Percentiles rank a stretch among this genome's conserved stretches.
These are phyloP conservation scores for Aleiodes leptofemur DNA, from an alignment of 2,888 invertebrate species.

Conservation along the genomic window DNA sequence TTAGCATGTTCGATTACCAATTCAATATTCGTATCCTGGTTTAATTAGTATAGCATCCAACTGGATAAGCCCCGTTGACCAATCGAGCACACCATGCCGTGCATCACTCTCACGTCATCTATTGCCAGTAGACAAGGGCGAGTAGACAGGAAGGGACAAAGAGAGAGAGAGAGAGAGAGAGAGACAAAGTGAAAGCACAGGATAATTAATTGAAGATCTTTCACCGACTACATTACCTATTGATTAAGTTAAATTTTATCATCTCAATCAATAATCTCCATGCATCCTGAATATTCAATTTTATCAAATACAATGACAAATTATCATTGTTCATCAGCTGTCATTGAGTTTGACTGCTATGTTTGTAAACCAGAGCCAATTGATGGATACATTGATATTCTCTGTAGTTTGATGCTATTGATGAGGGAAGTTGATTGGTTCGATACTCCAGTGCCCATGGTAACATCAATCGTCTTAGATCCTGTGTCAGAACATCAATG, in stretches of 20 bases:
- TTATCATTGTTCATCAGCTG: too few relatives aligned
- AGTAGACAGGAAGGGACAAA: neutral
- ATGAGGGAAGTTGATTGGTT: neutral
- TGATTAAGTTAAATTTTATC: too few relatives aligned
- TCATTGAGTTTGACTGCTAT: neutral
- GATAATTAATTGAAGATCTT: too few relatives aligned
- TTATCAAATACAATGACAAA: too few relatives aligned
- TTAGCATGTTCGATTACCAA: slow-evolving; percentile 17
- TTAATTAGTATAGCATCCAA: slow-evolving; percentile 27
- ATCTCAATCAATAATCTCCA: too few relatives aligned
- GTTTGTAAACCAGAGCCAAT: neutral
- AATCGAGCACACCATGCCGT: slow-evolving; percentile 24
- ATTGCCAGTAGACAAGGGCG: neutral
- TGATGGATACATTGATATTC: neutral
- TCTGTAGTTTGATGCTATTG: neutral
- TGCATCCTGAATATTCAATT: too few relatives aligned
- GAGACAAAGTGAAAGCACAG: too few relatives aligned
- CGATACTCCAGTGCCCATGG: neutral
- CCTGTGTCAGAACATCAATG: neutral
- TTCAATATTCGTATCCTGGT: slow-evolving; percentile 32
- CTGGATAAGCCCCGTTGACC: neutral
- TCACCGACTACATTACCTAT: too few relatives aligned
- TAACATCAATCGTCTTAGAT: slow-evolving; percentile 5
- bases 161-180: too few relatives aligned
- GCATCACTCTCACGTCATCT: slow-evolving; percentile 11